phyloP scores from a whole-genome alignment of 2,888 invertebrate genomes.

The Nasonovia ribisnigri region DNA sequence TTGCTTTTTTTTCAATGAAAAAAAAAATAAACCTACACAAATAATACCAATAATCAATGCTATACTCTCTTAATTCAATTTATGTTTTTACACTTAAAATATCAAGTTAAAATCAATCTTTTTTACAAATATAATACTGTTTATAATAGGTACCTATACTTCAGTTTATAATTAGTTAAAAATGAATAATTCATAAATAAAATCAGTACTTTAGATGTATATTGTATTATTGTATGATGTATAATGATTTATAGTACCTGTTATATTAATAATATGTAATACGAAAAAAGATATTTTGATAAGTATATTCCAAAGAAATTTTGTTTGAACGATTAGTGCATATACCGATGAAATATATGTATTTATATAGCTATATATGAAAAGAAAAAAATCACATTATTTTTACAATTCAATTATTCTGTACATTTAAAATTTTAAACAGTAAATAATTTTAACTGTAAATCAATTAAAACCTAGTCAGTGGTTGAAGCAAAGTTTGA shows the following conservation, averaged over 20 bases:
- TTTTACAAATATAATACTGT: neutral
- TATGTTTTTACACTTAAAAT: neutral
- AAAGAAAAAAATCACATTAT: no score
- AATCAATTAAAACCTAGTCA: no score
- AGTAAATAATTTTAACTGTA: no score
- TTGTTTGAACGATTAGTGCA: no score
- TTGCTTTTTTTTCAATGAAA: slow-evolving; percentile 1
- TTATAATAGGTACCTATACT: neutral
- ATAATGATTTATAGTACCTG: neutral
- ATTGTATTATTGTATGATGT: neutral
- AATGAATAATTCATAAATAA: neutral
- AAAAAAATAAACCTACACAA: neutral
- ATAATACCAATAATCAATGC: neutral
- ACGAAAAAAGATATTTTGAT: neutral
- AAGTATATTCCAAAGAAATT: no score
- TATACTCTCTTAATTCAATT: neutral
- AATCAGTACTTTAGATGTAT: neutral
- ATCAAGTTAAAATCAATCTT: neutral
- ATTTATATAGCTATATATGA: no score
- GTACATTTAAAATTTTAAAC: no score
- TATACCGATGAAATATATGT: no score
- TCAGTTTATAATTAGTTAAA: neutral
- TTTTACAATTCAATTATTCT: no score
- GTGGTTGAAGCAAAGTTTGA: no score
- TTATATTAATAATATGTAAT: neutral